These are phyloP conservation scores for Chymomyza costata DNA, from an alignment of 1,140 invertebrate genomes.

Conservation along the genomic window DNA sequence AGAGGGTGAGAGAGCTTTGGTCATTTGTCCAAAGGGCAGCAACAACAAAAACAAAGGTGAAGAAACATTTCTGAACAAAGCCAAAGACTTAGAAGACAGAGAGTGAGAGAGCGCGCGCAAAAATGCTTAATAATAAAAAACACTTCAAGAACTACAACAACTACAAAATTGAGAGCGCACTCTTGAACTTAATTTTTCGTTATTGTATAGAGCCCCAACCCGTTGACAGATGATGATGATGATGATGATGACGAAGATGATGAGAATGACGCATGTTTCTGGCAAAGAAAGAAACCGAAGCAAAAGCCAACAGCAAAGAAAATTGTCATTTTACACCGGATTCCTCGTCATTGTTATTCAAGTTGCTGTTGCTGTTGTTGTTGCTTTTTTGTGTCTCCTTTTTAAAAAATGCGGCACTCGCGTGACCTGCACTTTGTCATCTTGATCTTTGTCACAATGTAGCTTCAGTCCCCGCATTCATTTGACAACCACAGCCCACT, in stretches of 20 bases:
- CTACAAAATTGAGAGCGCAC: constrained; percentile 19
- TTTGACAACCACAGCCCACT: too few species aligned
- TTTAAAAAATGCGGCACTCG: constrained; percentile 34
- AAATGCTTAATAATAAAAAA: constrained; percentile 50
- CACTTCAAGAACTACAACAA: constrained; percentile 16
- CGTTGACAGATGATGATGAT: constrained; percentile 4
- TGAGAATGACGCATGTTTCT: not conserved
- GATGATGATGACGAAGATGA: constrained; percentile 4
- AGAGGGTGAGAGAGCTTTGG: constrained; percentile 11
- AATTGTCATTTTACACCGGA: constrained; percentile 39
- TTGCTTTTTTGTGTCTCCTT: not conserved
- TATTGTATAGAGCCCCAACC: constrained; percentile 9
- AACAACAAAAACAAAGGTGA: constrained; percentile 16
- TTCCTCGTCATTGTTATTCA: not conserved
- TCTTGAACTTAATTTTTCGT: constrained; percentile 36
- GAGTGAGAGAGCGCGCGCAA: constrained; percentile 6
- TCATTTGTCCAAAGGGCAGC: constrained; percentile 42
- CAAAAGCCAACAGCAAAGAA: constrained; percentile 9
- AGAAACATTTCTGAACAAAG: too few species aligned
- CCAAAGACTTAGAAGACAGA: constrained; percentile 17
- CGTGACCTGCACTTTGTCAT: constrained; percentile 60
- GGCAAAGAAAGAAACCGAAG: constrained; percentile 5
- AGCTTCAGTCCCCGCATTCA: not conserved
- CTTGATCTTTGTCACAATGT: constrained; percentile 45
- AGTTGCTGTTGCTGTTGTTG: too few species aligned